Conservation (phyloP, 2,797 vertebrate genomes). For the Picus viridis region DNA sequence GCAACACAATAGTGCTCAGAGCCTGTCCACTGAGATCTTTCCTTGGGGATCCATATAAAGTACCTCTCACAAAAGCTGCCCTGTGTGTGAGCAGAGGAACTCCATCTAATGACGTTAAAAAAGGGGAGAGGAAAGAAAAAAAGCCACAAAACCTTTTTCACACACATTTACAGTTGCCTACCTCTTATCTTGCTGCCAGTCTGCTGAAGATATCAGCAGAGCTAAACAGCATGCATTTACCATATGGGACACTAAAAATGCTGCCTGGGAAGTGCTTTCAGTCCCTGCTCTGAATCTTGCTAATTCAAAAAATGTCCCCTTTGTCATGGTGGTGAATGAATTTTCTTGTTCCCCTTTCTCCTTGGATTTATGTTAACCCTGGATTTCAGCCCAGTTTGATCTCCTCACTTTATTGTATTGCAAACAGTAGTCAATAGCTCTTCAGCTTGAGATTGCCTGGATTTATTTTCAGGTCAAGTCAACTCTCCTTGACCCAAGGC, state of each 20-base stretch:
- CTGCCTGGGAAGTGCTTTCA: neutral
- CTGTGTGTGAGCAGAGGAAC: slow-evolving; percentile 34
- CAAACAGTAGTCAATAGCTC: slow-evolving; percentile 73
- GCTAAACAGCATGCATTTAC: neutral
- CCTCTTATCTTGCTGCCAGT: slow-evolving; percentile 20
- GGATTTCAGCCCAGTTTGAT: slow-evolving; percentile 33
- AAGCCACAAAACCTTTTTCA: neutral
- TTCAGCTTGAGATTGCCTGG: slow-evolving; percentile 51
- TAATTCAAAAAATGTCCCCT: slow-evolving; percentile 42
- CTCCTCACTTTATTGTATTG: slow-evolving; percentile 61
- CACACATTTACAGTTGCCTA: neutral
- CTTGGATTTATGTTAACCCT: slow-evolving; percentile 60
- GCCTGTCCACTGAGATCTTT: neutral
- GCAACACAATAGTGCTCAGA: slow-evolving; percentile 22
- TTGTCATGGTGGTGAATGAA: slow-evolving; percentile 52
- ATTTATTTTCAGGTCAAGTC: slow-evolving; percentile 74
- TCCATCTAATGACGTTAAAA: slow-evolving; percentile 31
- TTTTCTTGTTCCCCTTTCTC: slow-evolving; percentile 58
- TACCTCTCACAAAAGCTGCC: slow-evolving; percentile 56
- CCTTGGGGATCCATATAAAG: slow-evolving; percentile 66
- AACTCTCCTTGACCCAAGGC: slow-evolving; percentile 66
- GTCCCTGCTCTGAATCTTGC: slow-evolving; percentile 10
- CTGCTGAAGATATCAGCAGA: neutral
- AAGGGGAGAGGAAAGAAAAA: neutral
- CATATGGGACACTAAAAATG: neutral